phyloP scores from a whole-genome alignment of 2,113 vertebrate species.

The Cochlearius cochlearius region DNA sequence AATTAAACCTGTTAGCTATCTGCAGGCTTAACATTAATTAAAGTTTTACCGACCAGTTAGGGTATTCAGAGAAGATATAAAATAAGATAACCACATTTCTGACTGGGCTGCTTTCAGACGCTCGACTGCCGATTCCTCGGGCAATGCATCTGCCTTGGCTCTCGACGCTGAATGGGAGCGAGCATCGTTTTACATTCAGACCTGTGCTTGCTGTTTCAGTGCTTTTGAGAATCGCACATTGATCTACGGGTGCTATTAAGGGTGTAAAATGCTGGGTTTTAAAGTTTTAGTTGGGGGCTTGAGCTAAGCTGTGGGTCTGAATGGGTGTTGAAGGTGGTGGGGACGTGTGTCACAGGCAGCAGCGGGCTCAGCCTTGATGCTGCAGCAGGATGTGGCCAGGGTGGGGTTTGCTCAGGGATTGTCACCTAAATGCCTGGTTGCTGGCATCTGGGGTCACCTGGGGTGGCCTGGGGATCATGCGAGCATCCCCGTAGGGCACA shows the following conservation, averaged over 20 bases:
- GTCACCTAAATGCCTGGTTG: neutral
- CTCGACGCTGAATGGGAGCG: accelerated
- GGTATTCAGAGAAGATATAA: neutral
- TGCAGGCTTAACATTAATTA: constrained; percentile 31
- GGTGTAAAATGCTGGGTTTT: neutral
- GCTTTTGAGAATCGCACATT: neutral
- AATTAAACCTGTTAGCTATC: constrained; percentile 50
- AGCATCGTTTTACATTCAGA: neutral
- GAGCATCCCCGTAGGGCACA: neutral
- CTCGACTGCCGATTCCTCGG: neutral
- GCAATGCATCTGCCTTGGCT: neutral
- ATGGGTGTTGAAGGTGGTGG: neutral
- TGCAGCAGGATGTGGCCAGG: neutral
- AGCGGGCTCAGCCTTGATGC: neutral
- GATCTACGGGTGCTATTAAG: neutral
- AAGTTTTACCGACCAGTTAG: constrained; percentile 1
- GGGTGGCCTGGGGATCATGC: neutral
- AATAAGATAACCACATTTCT: neutral
- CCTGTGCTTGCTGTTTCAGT: neutral
- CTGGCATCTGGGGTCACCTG: neutral
- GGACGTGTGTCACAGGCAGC: neutral
- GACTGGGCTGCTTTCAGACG: neutral
- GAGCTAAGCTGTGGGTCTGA: neutral
- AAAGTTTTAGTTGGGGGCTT: neutral
- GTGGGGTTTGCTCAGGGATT: neutral